Evolutionary conservation across 2,888 invertebrate species (phyloP), one percentile per base, ranked within the genome.

Genomic region (Euproctis similis): DNA sequence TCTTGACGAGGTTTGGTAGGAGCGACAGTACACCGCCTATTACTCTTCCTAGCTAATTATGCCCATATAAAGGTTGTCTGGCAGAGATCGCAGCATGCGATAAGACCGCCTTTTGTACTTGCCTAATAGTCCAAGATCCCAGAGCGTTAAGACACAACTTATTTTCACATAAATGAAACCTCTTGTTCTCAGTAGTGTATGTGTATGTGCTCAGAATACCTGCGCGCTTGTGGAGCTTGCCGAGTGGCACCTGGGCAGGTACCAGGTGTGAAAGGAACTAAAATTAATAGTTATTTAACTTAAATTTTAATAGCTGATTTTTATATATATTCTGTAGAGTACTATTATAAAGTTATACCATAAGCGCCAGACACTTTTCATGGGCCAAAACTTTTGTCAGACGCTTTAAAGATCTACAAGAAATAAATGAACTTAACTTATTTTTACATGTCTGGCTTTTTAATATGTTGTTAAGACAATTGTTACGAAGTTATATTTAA

Each of bases 111-210:
- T n/a, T n/a, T n/a, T n/a, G n/a, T n/a, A n/a, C n/a, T n/a, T n/a
- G n/a, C n/a, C n/a, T 14, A 14, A 14, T 14, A 14, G 14, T 14
- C 14, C 14, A 6, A 19, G 8, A 8, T 6, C 8, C 19, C 19
- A 14, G 14, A 14, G 14, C 14, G 14, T 4, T 14, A 14, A 14
- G 14, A 14, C 14, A 14, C 14, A 14, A 14, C 14, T 20, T 20
- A 20, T 20, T 20, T 20, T 20, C 20, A 20, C 9, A 20, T 20
- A 20, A n/a, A 20, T 20, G 20, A 20, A 20, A 20, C 20, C 20
- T 20, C n/a, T 9, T 4, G 20, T 20, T 20, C 20, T 20, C 20
- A 20, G 20, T 20, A 20, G 20, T n/a, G 9, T 20, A 3, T 20
- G n/a, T n/a, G n/a, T n/a, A 20, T 20, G 3, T 20, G 4, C 20